These are phyloP conservation scores for Procambarus clarkii DNA, from an alignment of 1,140 invertebrate genomes.

Conservation along the genomic window DNA sequence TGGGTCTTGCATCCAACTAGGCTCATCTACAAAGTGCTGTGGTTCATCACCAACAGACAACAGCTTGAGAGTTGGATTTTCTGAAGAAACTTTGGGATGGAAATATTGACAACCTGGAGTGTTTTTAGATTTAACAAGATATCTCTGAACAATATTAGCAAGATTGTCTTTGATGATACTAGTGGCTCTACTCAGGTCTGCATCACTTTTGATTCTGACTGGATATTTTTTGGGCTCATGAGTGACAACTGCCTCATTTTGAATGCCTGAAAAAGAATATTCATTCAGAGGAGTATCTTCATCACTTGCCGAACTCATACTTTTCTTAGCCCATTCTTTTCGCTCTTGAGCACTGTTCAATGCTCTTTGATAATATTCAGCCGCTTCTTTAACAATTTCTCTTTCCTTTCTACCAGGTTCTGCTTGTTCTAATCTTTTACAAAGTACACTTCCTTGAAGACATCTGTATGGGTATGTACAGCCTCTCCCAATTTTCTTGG, in stretches of 20 bases:
- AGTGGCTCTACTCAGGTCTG: constrained; percentile 66
- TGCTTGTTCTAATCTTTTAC: constrained; percentile 16
- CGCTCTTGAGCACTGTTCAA: constrained; percentile 36
- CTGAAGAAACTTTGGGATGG: neutral
- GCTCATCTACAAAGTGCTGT: neutral
- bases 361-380: constrained; percentile 54
- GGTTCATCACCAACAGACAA: neutral
- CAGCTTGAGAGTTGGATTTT: constrained; percentile 42
- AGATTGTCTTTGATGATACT: constrained; percentile 71
- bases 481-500: neutral
- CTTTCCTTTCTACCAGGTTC: constrained; percentile 33
- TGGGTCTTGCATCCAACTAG: neutral
- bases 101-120: constrained; percentile 38
- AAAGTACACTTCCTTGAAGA: constrained; percentile 23
- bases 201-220: constrained; percentile 64
- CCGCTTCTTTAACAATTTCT: constrained; percentile 58
- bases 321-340: constrained; percentile 34
- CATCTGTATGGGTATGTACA: constrained; percentile 38
- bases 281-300: constrained; percentile 25
- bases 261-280: constrained; percentile 30
- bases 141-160: constrained; percentile 71
- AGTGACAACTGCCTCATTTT: constrained; percentile 45
- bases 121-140: constrained; percentile 51
- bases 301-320: constrained; percentile 47
- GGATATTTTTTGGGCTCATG: constrained; percentile 57